These are phyloP conservation scores for Tetrao urogallus DNA, from an alignment of 2,113 vertebrate genomes.

Conservation along the genomic window DNA sequence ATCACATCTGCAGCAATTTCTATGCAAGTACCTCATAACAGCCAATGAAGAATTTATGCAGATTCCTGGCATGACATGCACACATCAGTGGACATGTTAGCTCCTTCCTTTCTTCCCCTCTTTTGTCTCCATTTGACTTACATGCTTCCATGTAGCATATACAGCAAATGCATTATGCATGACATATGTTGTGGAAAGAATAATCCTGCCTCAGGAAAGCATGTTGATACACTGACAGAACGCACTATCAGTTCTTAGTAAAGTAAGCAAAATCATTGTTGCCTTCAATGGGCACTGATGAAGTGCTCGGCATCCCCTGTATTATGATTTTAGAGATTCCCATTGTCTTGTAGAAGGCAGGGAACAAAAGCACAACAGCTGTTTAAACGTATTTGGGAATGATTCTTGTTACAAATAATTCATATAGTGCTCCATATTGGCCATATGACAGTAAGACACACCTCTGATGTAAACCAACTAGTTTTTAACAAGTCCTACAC, in stretches of 20 bases:
- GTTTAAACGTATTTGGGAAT: constrained; percentile 44
- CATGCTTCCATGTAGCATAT: constrained; percentile 9
- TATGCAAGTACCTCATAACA: not conserved
- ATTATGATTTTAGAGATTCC: constrained; percentile 47
- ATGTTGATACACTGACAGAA: not conserved
- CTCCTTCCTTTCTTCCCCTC: not conserved
- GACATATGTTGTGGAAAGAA: constrained; percentile 17
- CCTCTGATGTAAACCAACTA: not conserved
- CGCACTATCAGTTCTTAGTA: constrained; percentile 47
- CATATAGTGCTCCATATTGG: not conserved
- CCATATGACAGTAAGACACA: not conserved
- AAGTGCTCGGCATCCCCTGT: constrained; percentile 41
- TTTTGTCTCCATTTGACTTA: not conserved
- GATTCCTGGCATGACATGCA: not conserved
- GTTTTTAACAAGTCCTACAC: not conserved
- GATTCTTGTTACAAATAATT: not conserved
- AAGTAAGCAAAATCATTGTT: constrained; percentile 51
- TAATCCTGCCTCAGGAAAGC: constrained; percentile 30
- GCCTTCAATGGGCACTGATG: constrained; percentile 52
- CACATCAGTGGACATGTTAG: not conserved
- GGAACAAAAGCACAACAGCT: constrained; percentile 51
- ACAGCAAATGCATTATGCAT: constrained; percentile 44
- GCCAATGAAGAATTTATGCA: constrained; percentile 35
- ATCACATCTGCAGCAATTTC: not conserved
- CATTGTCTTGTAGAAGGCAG: constrained; percentile 36